A percentile compares a stretch with the other conserved stretches of the same genome.
Conservation (phyloP, 1,140 invertebrate species). For the Uloborus diversus region DNA sequence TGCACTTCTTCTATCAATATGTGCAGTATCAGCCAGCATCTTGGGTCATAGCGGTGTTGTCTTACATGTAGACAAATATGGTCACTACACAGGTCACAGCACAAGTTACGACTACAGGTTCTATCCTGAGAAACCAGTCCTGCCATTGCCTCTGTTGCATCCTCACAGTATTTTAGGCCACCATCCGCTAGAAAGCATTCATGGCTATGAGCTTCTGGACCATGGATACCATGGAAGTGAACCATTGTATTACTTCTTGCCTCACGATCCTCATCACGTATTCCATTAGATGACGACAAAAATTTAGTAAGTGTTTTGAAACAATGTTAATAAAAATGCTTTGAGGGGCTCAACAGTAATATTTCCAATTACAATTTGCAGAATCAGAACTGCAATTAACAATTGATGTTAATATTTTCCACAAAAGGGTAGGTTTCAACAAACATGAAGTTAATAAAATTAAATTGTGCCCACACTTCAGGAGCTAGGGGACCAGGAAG, state of each 20-base stretch:
- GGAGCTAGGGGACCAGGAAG: too few relatives aligned
- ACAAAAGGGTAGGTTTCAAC: too few relatives aligned
- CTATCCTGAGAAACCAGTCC: conserved; percentile 25
- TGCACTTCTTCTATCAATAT: background rate
- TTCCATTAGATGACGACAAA: background rate
- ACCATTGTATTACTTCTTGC: background rate
- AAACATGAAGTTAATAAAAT: too few relatives aligned
- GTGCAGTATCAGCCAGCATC: background rate
- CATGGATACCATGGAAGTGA: conserved; percentile 1
- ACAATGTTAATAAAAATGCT: too few relatives aligned
- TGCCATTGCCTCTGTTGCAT: background rate
- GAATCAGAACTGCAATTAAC: too few relatives aligned
- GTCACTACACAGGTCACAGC: conserved; percentile 25
- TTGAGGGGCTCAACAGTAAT: too few relatives aligned
- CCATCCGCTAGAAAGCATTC: background rate
- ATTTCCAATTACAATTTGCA: too few relatives aligned
- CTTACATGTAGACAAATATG: conserved; percentile 36
- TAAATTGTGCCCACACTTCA: too few relatives aligned
- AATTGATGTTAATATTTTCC: too few relatives aligned
- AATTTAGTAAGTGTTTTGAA: background rate
- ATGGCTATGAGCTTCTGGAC: background rate
- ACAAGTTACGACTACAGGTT: conserved; percentile 41
- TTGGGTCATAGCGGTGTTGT: conserved; percentile 24
- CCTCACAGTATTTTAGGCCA: background rate
- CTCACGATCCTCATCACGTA: background rate